Evolutionary conservation across 2,888 invertebrate species (phyloP).

Genomic region (Sinelater perroti): DNA sequence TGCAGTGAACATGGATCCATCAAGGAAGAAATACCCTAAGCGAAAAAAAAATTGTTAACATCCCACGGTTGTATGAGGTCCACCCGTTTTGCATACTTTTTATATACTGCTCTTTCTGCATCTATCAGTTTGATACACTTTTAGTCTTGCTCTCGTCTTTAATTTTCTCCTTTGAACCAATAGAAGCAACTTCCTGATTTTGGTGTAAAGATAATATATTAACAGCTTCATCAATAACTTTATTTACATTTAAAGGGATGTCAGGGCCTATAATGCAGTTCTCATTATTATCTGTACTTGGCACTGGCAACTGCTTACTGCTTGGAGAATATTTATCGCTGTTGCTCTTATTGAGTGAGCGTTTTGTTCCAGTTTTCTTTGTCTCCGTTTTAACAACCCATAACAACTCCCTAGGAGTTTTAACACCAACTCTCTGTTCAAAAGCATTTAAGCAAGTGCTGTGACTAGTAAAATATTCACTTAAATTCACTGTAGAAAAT

Average conservation of each 20-base stretch:
- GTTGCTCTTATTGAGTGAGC: conserved; percentile 56
- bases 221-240: conserved; percentile 52
- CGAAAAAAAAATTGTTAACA: conserved; percentile 86
- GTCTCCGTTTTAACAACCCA: conserved; percentile 53
- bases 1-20: too few relatives aligned
- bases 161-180: conserved; percentile 60
- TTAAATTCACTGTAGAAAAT: conserved; percentile 76
- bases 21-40: conserved; percentile 72
- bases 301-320: conserved; percentile 16
- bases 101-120: conserved; percentile 46
- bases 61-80: conserved; percentile 79
- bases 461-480: conserved; percentile 79
- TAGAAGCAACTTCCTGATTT: conserved; percentile 51
- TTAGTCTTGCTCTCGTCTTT: conserved; percentile 61
- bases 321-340: conserved; percentile 43
- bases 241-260: conserved; percentile 37
- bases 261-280: conserved; percentile 35
- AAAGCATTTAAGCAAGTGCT: conserved; percentile 82
- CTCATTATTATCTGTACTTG: conserved; percentile 43
- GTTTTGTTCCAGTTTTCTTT: conserved; percentile 58
- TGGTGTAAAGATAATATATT: conserved; percentile 53
- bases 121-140: conserved; percentile 48
- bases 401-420: conserved; percentile 62
- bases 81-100: conserved; percentile 74
- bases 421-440: conserved; percentile 73